Percentiles rank a stretch among this genome's conserved stretches.
phyloP scores from a whole-genome alignment of 1,140 invertebrate genomes.

The Anastatus disparis region DNA sequence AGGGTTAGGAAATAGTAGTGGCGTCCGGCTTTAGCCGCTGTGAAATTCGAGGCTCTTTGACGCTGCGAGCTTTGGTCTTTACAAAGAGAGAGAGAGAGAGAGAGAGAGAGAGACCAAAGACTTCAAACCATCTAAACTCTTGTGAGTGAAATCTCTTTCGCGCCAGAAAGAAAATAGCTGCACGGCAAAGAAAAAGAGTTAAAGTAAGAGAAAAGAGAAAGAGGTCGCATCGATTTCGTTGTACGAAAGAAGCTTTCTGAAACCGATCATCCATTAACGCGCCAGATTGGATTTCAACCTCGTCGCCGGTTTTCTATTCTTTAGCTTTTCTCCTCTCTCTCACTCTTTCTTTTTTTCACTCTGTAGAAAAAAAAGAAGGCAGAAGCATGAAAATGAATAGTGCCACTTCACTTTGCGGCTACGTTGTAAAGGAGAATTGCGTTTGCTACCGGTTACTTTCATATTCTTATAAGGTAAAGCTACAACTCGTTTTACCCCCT shows the following conservation, averaged over 20 bases:
- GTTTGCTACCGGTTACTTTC: not conserved
- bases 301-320: conserved; percentile 21
- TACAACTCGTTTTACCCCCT: not conserved
- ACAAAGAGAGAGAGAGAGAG: not conserved
- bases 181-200: not conserved
- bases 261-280: conserved; percentile 37
- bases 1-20: not conserved
- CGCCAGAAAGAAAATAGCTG: conserved; percentile 4
- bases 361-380: not conserved
- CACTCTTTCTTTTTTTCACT: no score
- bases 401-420: conserved; percentile 12
- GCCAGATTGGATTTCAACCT: conserved; percentile 32
- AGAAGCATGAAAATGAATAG: conserved; percentile 8
- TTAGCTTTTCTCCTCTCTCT: not conserved
- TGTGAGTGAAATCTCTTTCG: no score
- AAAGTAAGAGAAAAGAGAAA: not conserved
- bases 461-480: conserved; percentile 1
- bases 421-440: not conserved
- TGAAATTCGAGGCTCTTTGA: conserved; percentile 35
- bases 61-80: no score
- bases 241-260: conserved; percentile 28
- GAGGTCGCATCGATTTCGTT: conserved; percentile 22
- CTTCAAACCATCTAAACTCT: no score
- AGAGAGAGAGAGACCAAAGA: no score
- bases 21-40: not conserved